Base-by-base conservation (phyloP, 2,888 invertebrate genomes). In the Lasioglossum lativentre region DNA sequence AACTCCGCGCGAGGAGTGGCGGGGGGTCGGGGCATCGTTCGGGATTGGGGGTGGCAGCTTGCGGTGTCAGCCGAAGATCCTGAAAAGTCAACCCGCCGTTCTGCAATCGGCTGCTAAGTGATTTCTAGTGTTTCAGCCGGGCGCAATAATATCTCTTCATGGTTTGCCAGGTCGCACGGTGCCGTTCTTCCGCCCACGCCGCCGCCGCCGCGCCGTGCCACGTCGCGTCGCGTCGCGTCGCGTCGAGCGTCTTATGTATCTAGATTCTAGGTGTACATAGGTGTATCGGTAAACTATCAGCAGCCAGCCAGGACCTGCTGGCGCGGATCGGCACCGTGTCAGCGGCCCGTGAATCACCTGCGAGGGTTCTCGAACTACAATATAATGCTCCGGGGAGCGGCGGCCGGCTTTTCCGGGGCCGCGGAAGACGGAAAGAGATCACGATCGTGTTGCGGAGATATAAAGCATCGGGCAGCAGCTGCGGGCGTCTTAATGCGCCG, bases 71-170 rank as follows among this genome's bases (percentile, higher is more conserved):
- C 45, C 68, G 73, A 74, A 80, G 68, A 80, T 78, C 74, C 75
- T 82, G 90, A 90, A 91, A 91, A 93, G 91, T 91, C 92, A 90
- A 92, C 87, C 75, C 52, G 84, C 70, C 84, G 78, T n/a, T 70
- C 79, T 71, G 80, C 82, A 90, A 90, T 91, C 89, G 86, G 80
- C 82, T 76, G 85, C 90, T 91, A 93, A 93, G 93, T 93, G 93
- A 93, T 92, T 93, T 93, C 89, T 90, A 90, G 89, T 93, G 93
- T 93, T 87, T 78, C 86, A 38, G 59, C 10, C 27, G 23, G 52
- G 74, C 40, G 70, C 83, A 86, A 85, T 90, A 86, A 90, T 83
- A 87, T 87, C 83, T 19, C 70, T 68, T 59, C 56, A 40, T 68
- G 34, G 75, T 73, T 68, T 70, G 71, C 71, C 38, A 40, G 63